phyloP scores from a whole-genome alignment of 37 sponge, comb jelly and placozoan genomes.

The Geodia barretti region DNA sequence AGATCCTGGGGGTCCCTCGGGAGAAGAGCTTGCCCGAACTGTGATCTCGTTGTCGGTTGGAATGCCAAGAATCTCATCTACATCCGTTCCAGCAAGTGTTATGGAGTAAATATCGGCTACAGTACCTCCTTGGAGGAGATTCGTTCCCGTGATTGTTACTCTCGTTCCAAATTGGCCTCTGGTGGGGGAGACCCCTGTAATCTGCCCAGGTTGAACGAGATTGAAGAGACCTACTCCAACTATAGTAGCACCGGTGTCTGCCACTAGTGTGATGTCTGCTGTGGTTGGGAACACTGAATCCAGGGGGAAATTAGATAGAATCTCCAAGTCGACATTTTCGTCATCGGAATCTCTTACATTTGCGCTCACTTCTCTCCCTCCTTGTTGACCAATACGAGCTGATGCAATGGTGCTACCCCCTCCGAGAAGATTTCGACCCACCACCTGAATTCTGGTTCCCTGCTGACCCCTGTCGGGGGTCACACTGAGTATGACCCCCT shows the following conservation, averaged over 20 bases:
- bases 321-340: neutral
- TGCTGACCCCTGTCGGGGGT: constrained; percentile 57
- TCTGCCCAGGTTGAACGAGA: constrained; percentile 41
- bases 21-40: constrained; percentile 8
- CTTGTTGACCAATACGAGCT: neutral
- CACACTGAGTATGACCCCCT: constrained; percentile 47
- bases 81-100: constrained; percentile 24
- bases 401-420: constrained; percentile 41
- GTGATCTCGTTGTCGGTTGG: constrained; percentile 16
- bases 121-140: constrained; percentile 53
- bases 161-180: constrained; percentile 64
- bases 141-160: constrained; percentile 56
- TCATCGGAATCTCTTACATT: neutral
- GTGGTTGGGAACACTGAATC: neutral
- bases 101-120: constrained; percentile 12
- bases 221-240: constrained; percentile 18
- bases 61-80: neutral
- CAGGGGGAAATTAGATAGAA: neutral
- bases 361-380: neutral
- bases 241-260: constrained; percentile 58
- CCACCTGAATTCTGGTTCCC: constrained; percentile 54
- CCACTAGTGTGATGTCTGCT: constrained; percentile 16
- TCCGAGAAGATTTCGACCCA: constrained; percentile 63
- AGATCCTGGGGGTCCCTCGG: neutral
- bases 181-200: constrained; percentile 29